Percentiles rank a stretch among this genome's conserved stretches.
phyloP scores from a whole-genome alignment of 2,888 invertebrate species.

The Tolmerus cingulatus region DNA sequence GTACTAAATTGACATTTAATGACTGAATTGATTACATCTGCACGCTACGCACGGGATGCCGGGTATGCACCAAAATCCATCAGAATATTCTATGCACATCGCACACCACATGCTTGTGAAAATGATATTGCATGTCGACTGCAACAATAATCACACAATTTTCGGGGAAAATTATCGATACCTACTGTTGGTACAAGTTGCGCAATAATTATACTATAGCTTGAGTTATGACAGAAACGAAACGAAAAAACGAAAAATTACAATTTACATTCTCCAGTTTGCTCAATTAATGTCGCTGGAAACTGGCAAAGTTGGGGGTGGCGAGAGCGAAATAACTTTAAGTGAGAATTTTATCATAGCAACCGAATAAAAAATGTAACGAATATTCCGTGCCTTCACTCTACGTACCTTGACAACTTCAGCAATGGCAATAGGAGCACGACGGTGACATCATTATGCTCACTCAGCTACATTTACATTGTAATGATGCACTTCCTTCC shows the following conservation, averaged over 20 bases:
- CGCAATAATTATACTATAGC: not conserved
- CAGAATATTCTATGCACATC: not conserved
- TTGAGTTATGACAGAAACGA: not conserved
- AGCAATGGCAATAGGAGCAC: not conserved
- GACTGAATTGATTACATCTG: constrained; percentile 21
- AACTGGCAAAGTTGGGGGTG: not conserved
- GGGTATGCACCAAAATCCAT: not conserved
- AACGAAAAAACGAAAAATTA: not conserved
- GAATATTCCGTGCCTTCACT: not conserved
- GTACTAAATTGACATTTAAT: constrained; percentile 16
- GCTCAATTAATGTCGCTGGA: not conserved
- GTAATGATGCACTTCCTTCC: constrained; percentile 22
- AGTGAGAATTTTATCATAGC: not conserved
- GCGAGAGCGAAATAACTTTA: not conserved
- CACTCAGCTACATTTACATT: not conserved
- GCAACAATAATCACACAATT: not conserved
- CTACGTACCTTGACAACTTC: not conserved
- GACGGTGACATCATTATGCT: constrained; percentile 3
- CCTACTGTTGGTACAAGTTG: not conserved
- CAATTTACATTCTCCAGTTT: not conserved
- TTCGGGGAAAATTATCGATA: not conserved
- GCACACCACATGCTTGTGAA: not conserved
- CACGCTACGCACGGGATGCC: not conserved
- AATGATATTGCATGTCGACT: not conserved
- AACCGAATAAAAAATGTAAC: not conserved